Conservation (phyloP, 2,797 vertebrate species). For the Caiman crocodilus region DNA sequence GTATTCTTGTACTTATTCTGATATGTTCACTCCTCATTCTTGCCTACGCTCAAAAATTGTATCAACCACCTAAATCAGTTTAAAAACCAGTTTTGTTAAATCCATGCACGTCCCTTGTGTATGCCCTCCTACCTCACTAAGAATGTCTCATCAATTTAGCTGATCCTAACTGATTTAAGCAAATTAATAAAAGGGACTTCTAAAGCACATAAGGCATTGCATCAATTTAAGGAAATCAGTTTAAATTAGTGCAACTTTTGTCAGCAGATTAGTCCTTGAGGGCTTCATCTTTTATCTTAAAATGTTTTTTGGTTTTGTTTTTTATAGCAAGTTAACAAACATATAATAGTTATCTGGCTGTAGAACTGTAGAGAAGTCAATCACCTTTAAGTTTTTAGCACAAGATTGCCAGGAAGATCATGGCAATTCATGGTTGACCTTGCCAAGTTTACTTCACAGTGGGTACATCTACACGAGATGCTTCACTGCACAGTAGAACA, state of each 20-base stretch:
- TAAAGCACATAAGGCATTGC: background rate
- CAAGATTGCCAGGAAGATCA: accelerated
- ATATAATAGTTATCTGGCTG: background rate
- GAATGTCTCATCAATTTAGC: background rate
- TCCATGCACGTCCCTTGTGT: accelerated
- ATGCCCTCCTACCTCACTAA: accelerated
- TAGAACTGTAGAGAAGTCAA: background rate
- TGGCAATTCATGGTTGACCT: accelerated
- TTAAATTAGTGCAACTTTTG: background rate
- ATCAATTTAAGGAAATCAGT: background rate
- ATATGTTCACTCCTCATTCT: background rate
- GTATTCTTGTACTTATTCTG: accelerated
- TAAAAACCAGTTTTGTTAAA: background rate
- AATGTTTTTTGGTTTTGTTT: background rate
- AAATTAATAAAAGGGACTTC: background rate
- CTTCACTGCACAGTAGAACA: too few species aligned
- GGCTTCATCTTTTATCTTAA: background rate
- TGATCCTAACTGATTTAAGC: background rate
- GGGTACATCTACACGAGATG: too few species aligned
- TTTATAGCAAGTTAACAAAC: background rate
- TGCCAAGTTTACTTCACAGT: background rate
- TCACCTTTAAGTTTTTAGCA: background rate
- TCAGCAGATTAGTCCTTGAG: accelerated
- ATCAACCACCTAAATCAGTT: background rate
- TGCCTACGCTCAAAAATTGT: background rate